phyloP scores from a whole-genome alignment of 2,113 vertebrate genomes.

The Porphyrio hochstetteri region DNA sequence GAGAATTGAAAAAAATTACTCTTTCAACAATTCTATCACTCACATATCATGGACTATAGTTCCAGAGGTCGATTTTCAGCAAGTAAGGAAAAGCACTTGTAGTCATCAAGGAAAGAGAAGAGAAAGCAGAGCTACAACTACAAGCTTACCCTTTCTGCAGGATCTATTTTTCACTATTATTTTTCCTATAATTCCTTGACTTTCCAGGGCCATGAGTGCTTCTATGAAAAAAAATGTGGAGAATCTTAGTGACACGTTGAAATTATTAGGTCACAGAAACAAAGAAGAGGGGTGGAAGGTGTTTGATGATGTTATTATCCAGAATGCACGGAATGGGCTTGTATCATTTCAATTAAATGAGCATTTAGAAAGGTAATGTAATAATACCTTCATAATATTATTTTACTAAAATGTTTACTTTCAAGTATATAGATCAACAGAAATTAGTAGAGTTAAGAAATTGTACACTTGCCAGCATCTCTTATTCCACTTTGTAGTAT shows the following conservation, averaged over 20 bases:
- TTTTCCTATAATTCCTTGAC: background rate
- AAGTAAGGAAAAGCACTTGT: background rate
- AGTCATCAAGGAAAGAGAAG: background rate
- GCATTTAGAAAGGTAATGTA: constrained; percentile 81
- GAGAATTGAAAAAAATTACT: background rate
- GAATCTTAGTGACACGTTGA: constrained; percentile 69
- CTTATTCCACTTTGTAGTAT: background rate
- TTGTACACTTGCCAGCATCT: background rate
- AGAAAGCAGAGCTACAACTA: background rate
- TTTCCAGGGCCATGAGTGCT: constrained; percentile 70
- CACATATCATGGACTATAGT: background rate
- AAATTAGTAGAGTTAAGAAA: background rate
- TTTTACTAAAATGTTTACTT: background rate
- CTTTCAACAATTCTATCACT: background rate
- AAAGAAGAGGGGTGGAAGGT: constrained; percentile 80
- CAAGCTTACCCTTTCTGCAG: background rate
- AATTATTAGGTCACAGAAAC: constrained; percentile 76
- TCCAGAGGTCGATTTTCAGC: background rate
- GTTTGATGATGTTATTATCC: constrained; percentile 76
- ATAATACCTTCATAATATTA: background rate
- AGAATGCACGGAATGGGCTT: constrained; percentile 78
- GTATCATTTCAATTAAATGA: constrained; percentile 84
- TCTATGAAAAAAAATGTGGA: constrained; percentile 72
- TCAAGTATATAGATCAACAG: background rate
- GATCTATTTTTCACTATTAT: background rate